Evolutionary conservation across 2,797 vertebrate genomes (phyloP), one percentile per base, ranked within the genome.

Genomic region (Echeneis naucrates): DNA sequence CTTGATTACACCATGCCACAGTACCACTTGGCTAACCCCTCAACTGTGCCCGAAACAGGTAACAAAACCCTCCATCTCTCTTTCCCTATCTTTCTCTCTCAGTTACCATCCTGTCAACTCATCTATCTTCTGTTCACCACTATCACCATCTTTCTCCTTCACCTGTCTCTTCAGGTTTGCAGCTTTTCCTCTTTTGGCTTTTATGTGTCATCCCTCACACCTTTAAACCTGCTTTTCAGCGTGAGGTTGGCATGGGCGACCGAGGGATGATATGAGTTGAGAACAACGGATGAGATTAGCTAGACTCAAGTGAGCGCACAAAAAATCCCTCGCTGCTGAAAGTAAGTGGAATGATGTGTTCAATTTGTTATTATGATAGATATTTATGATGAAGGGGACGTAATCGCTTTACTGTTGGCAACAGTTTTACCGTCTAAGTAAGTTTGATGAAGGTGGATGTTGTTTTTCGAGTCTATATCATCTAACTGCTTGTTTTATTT

Each of bases 1-100:
- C 92, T 91, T 93, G 92, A 94, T 95, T 93, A 92, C 82, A 88
- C 70, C 68, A 23, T 91, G 78, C 64, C 80, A 78, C 61, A 48
- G 38, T 57, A 62, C 65, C 24, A 14, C 8, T 23, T 54, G 74
- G 73, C 74, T 81, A 53, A 64, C 68, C 67, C 57, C 69, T 77
- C 69, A 81, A 77, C 83, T 45, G 57, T 72, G 71, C 67, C 38
- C 69, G 60, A 68, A 85, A 62, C 83, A 55, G 44, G 70, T 83
- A 86, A 91, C 85, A 66, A 83, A 66, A 83, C 76, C 70, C 54
- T 66, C 77, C 74, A 70, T 67, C 57, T 82, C 68, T 48, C 58
- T 54, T 64, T 65, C 44, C 63, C 35, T 57, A 59, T 64, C 67
- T 65, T n/a, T 52, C 44, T 42, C 40, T 58, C 42, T 57, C 21